Evolutionary conservation across 2,888 invertebrate species (phyloP).

Genomic region (Phalera bucephala): DNA sequence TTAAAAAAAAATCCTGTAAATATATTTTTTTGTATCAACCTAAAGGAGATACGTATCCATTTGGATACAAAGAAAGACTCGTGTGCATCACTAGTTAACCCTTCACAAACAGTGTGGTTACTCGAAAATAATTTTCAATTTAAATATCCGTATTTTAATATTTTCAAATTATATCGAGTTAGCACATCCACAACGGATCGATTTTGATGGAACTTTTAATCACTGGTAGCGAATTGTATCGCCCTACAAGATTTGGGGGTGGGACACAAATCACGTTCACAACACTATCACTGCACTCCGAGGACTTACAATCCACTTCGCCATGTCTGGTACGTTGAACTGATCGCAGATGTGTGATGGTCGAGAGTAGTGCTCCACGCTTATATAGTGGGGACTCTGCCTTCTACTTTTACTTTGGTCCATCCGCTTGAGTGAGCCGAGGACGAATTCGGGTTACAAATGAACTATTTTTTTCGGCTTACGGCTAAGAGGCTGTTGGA

Average conservation of each 20-base stretch:
- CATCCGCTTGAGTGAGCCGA: constrained; percentile 53
- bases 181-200: constrained; percentile 12
- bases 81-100: too few species aligned
- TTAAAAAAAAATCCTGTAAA: constrained; percentile 18
- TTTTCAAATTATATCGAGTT: neutral
- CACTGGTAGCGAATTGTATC: constrained; percentile 8
- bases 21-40: neutral
- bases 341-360: constrained; percentile 65
- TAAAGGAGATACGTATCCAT: neutral
- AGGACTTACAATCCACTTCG: constrained; percentile 77
- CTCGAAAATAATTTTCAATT: neutral
- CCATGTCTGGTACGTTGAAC: constrained; percentile 64
- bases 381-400: constrained; percentile 72
- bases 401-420: constrained; percentile 73
- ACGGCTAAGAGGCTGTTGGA: constrained; percentile 30
- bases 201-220: constrained; percentile 15
- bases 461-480: constrained; percentile 56
- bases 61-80: neutral
- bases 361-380: constrained; percentile 41
- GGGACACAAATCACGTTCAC: constrained; percentile 15
- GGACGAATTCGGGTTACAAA: constrained; percentile 65
- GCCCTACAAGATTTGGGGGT: neutral
- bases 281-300: constrained; percentile 69
- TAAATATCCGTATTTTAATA: neutral
- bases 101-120: neutral